phyloP scores from a whole-genome alignment of 2,797 vertebrate species.

The Mus minutoides region DNA sequence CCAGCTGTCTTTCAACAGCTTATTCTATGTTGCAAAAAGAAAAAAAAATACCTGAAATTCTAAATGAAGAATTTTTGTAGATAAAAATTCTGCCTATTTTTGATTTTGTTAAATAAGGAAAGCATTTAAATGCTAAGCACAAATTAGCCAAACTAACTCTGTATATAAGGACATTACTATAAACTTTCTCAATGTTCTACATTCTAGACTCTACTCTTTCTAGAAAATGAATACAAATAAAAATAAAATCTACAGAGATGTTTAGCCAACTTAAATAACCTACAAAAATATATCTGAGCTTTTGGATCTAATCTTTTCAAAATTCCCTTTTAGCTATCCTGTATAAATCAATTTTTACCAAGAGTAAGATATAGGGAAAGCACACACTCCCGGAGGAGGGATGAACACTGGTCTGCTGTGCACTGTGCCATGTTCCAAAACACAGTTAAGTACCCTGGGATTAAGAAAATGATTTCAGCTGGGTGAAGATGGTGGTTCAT shows the following conservation, averaged over 20 bases:
- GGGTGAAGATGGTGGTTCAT: background rate
- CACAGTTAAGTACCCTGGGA: too few relatives aligned
- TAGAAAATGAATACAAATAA: background rate
- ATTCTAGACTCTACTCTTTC: background rate
- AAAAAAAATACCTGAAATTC: background rate
- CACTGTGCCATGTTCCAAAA: background rate
- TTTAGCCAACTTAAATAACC: background rate
- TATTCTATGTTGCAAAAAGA: background rate
- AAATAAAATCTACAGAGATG: background rate
- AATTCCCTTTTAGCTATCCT: background rate
- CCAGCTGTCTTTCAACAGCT: background rate
- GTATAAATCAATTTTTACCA: background rate
- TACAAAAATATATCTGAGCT: background rate
- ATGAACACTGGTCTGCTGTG: background rate
- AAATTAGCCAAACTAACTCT: background rate
- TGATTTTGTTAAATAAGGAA: background rate
- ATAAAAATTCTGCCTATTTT: background rate
- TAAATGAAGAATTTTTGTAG: background rate
- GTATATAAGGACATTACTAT: background rate
- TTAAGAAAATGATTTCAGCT: background rate
- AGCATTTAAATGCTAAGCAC: background rate
- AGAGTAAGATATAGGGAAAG: background rate
- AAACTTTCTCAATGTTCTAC: background rate
- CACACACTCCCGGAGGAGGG: background rate
- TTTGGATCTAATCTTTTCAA: background rate